Conservation (phyloP, 53 echinoderm and acorn worm species). For the Luidia sarsii region DNA sequence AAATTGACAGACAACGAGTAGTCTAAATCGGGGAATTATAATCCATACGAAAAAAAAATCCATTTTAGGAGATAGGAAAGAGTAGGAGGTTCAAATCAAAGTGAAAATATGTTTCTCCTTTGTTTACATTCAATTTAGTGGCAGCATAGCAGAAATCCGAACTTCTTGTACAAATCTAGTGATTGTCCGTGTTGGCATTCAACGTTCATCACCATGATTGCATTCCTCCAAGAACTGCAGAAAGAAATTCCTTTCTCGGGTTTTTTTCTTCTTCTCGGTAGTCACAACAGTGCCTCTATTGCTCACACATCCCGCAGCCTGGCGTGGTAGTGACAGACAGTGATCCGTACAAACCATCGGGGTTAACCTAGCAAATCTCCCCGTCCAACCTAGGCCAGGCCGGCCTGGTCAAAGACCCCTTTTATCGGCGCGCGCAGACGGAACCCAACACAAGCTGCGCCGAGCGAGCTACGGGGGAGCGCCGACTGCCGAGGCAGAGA, state of each 20-base stretch:
- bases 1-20: too few species aligned
- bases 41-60: too few species aligned
- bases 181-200: too few species aligned
- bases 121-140: too few species aligned
- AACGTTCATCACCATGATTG: not conserved
- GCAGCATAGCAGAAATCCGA: too few species aligned
- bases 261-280: not conserved
- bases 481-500: not conserved
- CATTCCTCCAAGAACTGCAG: not conserved
- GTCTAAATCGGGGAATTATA: too few species aligned
- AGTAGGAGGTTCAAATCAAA: too few species aligned
- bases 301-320: constrained; percentile 27
- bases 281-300: constrained; percentile 42
- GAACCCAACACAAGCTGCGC: constrained; percentile 26
- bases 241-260: not conserved
- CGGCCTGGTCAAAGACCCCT: constrained; percentile 56
- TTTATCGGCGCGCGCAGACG: constrained; percentile 9
- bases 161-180: too few species aligned
- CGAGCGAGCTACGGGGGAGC: constrained; percentile 16
- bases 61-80: too few species aligned
- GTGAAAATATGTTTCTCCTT: too few species aligned
- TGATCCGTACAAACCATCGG: constrained; percentile 38
- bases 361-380: constrained; percentile 49
- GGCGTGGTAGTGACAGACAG: constrained; percentile 49
- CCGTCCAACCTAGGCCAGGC: constrained; percentile 24